phyloP scores from a whole-genome alignment of 2,797 vertebrate genomes.

The Esox lucius region DNA sequence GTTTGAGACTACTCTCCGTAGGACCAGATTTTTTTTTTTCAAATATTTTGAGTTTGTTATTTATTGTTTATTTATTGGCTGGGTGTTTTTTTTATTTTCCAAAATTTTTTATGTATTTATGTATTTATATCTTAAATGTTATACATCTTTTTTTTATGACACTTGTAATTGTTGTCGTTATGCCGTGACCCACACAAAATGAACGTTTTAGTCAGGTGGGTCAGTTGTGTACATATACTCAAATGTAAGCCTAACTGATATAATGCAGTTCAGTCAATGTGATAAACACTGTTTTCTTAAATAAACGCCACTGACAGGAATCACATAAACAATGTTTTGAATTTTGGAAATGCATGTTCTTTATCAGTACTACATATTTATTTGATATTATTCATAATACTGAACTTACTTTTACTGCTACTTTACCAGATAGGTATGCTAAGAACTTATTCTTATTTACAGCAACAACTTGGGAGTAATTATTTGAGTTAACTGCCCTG shows the following conservation, averaged over 20 bases:
- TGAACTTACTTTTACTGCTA: no score
- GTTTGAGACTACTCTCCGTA: conserved; percentile 35
- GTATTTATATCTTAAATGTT: conserved; percentile 77
- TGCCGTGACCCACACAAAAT: conserved; percentile 64
- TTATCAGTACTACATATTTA: no score
- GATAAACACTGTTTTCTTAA: conserved; percentile 79
- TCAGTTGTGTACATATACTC: conserved; percentile 70
- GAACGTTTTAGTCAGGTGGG: conserved; percentile 68
- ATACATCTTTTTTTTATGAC: conserved; percentile 71
- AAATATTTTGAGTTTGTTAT: conserved; percentile 67
- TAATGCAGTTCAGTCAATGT: conserved; percentile 77
- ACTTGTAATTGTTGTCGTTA: conserved; percentile 78
- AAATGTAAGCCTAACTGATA: conserved; percentile 78
- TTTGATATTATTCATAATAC: no score
- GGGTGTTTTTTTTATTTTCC: conserved; percentile 52
- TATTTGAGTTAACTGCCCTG: no score
- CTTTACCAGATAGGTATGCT: no score
- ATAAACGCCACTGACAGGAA: conserved; percentile 65
- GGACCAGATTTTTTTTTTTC: conserved; percentile 69
- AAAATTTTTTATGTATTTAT: conserved; percentile 72
- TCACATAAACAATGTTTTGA: background rate
- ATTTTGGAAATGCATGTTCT: background rate
- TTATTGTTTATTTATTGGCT: conserved; percentile 80
- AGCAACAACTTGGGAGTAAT: no score
- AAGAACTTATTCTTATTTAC: no score